Evolutionary conservation across 2,113 vertebrate species (phyloP).

Genomic region (Macquaria ambigua): DNA sequence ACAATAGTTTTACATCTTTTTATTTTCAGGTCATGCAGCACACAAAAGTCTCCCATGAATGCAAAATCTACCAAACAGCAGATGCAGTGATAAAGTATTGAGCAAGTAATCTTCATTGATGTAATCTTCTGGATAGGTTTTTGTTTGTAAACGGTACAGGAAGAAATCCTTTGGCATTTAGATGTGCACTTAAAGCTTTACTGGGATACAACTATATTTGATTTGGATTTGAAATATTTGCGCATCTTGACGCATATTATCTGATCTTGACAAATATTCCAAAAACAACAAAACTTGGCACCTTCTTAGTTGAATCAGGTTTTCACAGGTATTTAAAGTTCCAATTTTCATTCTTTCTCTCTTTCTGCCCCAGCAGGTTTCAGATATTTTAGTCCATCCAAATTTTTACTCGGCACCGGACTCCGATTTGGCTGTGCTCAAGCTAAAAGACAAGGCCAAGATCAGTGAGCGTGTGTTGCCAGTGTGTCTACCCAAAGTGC

Average conservation of each 20-base stretch:
- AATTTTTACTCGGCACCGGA: conserved; percentile 88
- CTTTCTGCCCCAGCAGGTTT: conserved; percentile 82
- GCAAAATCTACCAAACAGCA: conserved; percentile 36
- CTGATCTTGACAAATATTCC: conserved; percentile 18
- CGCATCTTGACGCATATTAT: conserved; percentile 30
- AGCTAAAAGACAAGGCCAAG: conserved; percentile 90
- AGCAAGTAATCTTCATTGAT: conserved; percentile 22
- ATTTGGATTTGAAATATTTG: conserved; percentile 35
- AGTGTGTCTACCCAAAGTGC: conserved; percentile 87
- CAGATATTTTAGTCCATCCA: conserved; percentile 89
- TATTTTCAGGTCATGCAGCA: background rate
- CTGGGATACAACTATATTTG: conserved; percentile 4
- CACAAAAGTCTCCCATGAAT: conserved; percentile 1
- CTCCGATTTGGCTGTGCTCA: conserved; percentile 89
- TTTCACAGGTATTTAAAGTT: conserved; percentile 14
- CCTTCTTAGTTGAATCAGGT: background rate
- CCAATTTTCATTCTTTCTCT: background rate
- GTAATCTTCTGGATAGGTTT: conserved; percentile 41
- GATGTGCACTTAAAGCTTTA: conserved; percentile 47
- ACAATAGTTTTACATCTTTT: background rate
- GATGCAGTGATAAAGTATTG: conserved; percentile 31
- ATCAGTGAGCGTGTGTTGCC: conserved; percentile 88
- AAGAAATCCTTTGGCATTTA: conserved; percentile 30
- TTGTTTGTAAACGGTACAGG: conserved; percentile 47
- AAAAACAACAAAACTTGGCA: conserved; percentile 31